Evolutionary conservation across 2,797 vertebrate genomes (phyloP), one percentile per base, ranked within the genome.

Genomic region (Hyperoplus lanceolatus): DNA sequence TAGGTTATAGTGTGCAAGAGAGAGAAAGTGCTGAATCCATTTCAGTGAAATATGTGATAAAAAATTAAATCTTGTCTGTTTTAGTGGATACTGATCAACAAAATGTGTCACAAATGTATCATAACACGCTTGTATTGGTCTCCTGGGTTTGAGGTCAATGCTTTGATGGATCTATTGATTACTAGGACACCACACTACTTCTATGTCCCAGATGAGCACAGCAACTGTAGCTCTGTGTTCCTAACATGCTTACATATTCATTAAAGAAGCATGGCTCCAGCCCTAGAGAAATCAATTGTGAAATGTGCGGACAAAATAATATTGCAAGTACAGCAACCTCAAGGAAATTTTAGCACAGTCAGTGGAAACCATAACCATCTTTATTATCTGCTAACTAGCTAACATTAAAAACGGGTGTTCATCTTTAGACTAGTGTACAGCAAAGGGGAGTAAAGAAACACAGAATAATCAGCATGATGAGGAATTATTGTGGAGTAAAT

Each of bases 101-200:
- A 43, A 36, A 62, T 48, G n/a, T 61, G 21, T 36, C 66, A 29
- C 2, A 69, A 38, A 50, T 58, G 29, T 55, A 65, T 6, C 3
- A 53, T 45, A 70, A 59, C 63, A 38, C 1, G 6, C 4, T 39
- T 71, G 6, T 21, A 43, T 18, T 41, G 2, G 51, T 29, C 60
- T 11, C 21, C 14, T 79, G 50, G 49, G 65, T 72, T 57, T 38
- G 21, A 60, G 49, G 73, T 77, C 48, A 75, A 73, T 70, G 46
- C 50, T 66, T 39, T 78, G 70, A 82, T 73, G 59, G 77, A 85
- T 75, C 62, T 39, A 81, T 81, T 80, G 73, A 89, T 79, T 56
- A 45, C 9, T 18, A 29, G 75, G 66, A 65, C 54, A 59, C 59
- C 50, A 63, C 21, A 48, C 38, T 64, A 74, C 48, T 54, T 45